Base-by-base conservation (phyloP, 2,797 vertebrate species). In the Myoxocephalus aenaeus region DNA sequence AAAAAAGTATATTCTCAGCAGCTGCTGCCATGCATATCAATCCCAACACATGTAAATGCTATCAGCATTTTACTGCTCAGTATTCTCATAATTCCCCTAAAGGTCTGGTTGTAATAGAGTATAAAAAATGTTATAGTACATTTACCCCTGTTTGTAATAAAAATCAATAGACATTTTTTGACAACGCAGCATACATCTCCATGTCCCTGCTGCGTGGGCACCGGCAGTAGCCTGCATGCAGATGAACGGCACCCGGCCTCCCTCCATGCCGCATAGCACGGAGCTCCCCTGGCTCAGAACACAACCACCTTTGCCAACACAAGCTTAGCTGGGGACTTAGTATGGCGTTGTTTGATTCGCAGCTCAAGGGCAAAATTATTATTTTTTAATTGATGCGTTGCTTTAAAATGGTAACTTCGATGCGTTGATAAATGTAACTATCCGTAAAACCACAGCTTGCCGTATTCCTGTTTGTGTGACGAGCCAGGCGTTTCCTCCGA, bases 11-110 rank as follows among this genome's bases (percentile, higher is more conserved):
- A 74, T 82, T 65, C 40, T 38, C 64, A 0, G 22, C 13, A 0
- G 3, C n/a, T 0, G 0, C 46, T 32, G 57, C 73, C 40, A 15
- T 63, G 70, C 66, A 81, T 76, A 75, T 85, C 80, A 85, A 75
- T 78, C 71, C 40, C 14, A 15, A 2, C 7, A 34, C 65, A 73
- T 73, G 22, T 27, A 36, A 48, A 70, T 7, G 34, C 18, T 15
- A 27, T 54, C 68, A 50, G 48, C 73, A 53, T 62, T 32, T 27
- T 53, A 3, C 38, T 3, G 1, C 27, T 77, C 25, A 27, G 5
- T 46, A 75, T 53, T 69, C 68, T 54, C 25, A 61, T 48, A 64
- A 65, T 65, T 36, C 66, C 46, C 68, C 73, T 63, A 27, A 61
- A 77, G 38, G 72, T 75, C 65, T 58, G 64, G 13, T 54, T 27